phyloP scores from a whole-genome alignment of 2,113 vertebrate species.

The Ahaetulla prasina region DNA sequence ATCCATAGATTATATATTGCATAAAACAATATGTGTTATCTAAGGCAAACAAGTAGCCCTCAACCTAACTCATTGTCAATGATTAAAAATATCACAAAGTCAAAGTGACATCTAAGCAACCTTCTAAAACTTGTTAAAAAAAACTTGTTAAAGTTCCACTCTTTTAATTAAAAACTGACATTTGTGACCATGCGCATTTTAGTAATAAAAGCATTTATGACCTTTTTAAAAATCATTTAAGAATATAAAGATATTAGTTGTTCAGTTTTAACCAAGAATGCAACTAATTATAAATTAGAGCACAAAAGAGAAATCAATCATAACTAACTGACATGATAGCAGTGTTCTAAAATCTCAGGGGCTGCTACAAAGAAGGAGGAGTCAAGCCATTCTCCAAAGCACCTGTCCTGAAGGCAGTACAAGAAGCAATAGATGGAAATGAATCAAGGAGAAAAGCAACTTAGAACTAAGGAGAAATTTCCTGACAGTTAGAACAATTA shows the following conservation, averaged over 20 bases:
- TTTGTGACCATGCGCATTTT: constrained; percentile 68
- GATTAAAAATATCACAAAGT: not conserved
- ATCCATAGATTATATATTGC: not conserved
- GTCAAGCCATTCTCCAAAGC: no score
- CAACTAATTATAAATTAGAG: no score
- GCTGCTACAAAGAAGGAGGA: no score
- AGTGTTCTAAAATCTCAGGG: no score
- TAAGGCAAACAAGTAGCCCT: not conserved
- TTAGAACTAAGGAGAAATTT: no score
- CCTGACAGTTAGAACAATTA: no score
- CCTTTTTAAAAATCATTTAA: constrained; percentile 37
- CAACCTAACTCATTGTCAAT: not conserved
- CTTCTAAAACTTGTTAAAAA: constrained; percentile 46
- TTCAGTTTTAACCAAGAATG: not conserved
- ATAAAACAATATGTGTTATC: not conserved
- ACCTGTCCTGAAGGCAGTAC: no score
- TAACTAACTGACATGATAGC: not conserved
- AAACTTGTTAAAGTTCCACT: constrained; percentile 75
- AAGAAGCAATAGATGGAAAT: no score
- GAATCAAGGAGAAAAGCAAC: no score
- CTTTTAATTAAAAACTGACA: constrained; percentile 80
- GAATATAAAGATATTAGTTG: constrained; percentile 31
- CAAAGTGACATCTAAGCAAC: not conserved
- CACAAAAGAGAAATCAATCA: constrained; percentile 23
- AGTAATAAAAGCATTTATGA: constrained; percentile 47